Evolutionary conservation across 2,113 vertebrate genomes (phyloP).

Genomic region (Gambusia affinis): DNA sequence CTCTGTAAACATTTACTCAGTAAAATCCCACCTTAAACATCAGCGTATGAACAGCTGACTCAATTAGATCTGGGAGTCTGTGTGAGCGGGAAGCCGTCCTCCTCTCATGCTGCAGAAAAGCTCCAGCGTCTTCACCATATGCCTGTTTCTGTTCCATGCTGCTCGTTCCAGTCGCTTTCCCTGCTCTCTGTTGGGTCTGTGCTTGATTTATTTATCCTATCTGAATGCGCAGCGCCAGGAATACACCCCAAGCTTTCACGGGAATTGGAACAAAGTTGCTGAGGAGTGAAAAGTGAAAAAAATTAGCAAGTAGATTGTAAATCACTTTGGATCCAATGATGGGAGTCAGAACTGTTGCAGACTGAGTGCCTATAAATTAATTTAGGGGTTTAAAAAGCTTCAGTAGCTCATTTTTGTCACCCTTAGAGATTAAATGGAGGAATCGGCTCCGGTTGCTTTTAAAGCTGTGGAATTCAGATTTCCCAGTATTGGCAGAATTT

Average conservation of each 20-base stretch:
- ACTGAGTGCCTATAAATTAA: background rate
- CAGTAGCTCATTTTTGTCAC: slow-evolving; percentile 54
- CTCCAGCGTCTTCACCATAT: slow-evolving; percentile 52
- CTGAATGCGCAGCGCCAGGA: slow-evolving; percentile 59
- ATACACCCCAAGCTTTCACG: slow-evolving; percentile 48
- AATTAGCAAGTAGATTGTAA: slow-evolving; percentile 32
- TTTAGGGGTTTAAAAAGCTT: slow-evolving; percentile 36
- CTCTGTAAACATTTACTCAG: slow-evolving; percentile 12
- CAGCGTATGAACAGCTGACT: background rate
- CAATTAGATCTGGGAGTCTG: slow-evolving; percentile 15
- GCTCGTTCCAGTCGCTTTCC: slow-evolving; percentile 45
- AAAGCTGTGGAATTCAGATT: slow-evolving; percentile 65
- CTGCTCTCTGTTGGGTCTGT: slow-evolving; percentile 51
- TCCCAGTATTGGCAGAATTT: slow-evolving; percentile 60
- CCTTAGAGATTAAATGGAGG: slow-evolving; percentile 31
- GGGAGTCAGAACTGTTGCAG: slow-evolving; percentile 28
- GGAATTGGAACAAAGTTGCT: slow-evolving; percentile 42
- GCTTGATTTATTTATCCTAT: slow-evolving; percentile 72
- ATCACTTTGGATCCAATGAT: slow-evolving; percentile 40
- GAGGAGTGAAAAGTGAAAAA: slow-evolving; percentile 34
- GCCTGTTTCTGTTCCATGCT: slow-evolving; percentile 54
- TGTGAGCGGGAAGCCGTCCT: slow-evolving; percentile 35
- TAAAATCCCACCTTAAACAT: background rate
- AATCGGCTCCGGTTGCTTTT: slow-evolving; percentile 43
- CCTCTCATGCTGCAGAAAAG: slow-evolving; percentile 22